These are phyloP conservation scores for Struthidea cinerea DNA, from an alignment of 2,113 vertebrate species.

Conservation along the genomic window DNA sequence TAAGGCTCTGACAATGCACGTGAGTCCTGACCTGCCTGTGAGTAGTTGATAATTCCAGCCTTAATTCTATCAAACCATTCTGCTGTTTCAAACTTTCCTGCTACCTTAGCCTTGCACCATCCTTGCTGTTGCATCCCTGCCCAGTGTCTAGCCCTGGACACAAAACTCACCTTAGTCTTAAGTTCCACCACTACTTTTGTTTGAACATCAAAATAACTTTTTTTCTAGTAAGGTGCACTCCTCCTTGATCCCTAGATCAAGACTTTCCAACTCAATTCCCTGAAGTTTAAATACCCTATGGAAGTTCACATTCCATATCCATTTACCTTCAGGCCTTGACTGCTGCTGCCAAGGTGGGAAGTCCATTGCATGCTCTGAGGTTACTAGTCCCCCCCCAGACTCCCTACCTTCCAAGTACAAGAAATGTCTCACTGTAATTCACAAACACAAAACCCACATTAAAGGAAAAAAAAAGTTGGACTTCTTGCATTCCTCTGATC, in stretches of 20 bases:
- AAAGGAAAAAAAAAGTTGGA: background rate
- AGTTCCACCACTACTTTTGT: background rate
- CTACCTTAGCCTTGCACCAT: background rate
- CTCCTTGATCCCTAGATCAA: background rate
- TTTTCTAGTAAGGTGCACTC: background rate
- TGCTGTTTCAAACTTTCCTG: background rate
- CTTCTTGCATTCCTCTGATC: background rate
- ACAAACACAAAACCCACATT: background rate
- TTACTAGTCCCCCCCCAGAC: background rate
- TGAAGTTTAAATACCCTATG: background rate
- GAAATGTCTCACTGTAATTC: background rate
- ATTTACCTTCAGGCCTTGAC: background rate
- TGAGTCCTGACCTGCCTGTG: background rate
- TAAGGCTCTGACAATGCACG: rapidly evolving
- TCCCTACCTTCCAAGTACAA: background rate
- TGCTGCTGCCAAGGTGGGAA: background rate
- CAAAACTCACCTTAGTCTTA: background rate
- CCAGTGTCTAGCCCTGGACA: background rate
- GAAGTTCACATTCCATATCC: background rate
- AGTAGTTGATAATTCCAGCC: background rate
- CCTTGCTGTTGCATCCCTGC: background rate
- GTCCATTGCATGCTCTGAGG: background rate
- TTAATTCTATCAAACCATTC: background rate
- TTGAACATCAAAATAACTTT: background rate
- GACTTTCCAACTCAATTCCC: background rate